Evolutionary conservation across 2,113 vertebrate genomes (phyloP).

Genomic region (Chroicocephalus ridibundus): DNA sequence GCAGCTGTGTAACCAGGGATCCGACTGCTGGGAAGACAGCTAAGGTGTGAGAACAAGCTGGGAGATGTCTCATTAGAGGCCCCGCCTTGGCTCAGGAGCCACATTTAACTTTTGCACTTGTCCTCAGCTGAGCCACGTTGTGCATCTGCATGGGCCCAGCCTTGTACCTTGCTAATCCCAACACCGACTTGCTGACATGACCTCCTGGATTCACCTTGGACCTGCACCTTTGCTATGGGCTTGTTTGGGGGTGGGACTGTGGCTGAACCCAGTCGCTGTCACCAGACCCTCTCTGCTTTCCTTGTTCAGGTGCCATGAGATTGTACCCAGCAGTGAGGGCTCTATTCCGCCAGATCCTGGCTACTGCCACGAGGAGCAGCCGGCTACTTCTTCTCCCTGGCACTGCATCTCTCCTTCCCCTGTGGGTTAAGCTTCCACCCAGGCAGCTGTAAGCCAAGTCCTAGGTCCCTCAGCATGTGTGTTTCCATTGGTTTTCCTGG

Average conservation of each 20-base stretch:
- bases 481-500: neutral
- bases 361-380: neutral
- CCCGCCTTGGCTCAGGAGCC: neutral
- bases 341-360: neutral
- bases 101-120: neutral
- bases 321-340: neutral
- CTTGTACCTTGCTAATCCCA: neutral
- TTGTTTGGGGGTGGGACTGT: neutral
- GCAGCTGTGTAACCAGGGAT: neutral
- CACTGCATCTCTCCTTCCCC: neutral
- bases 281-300: neutral
- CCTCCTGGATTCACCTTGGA: neutral
- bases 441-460: neutral
- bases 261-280: fast-evolving
- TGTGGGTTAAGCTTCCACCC: neutral
- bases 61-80: neutral
- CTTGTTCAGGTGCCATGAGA: neutral
- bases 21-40: neutral
- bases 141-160: neutral
- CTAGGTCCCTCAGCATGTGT: neutral
- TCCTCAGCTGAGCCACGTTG: neutral
- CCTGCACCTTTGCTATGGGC: neutral
- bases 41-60: neutral
- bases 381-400: neutral
- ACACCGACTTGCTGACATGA: neutral